Percentiles rank a stretch among this genome's conserved stretches.
Conservation (phyloP, 2,797 vertebrate species). For the Sphenopsis melanotis region DNA sequence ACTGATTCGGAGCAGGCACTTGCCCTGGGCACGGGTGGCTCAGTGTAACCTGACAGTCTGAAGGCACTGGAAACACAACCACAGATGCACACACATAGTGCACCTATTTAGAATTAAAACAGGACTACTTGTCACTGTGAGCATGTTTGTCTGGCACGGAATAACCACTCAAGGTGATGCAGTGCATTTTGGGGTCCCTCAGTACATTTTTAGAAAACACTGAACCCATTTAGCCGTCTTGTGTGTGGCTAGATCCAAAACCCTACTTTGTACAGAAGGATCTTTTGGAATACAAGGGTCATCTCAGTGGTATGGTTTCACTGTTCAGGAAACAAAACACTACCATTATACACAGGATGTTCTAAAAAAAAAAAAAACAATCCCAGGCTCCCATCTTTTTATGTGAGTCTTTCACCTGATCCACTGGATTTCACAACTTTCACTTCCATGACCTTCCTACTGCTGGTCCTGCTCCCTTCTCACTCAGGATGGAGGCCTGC, state of each 20-base stretch:
- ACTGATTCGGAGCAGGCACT: fast-evolving
- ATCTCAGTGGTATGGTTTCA: background rate
- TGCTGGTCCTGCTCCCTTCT: background rate
- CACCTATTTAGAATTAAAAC: background rate
- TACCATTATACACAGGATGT: background rate
- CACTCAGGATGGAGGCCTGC: fast-evolving
- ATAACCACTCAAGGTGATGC: background rate
- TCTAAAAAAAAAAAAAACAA: background rate
- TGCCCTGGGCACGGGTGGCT: background rate
- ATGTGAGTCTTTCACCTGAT: background rate
- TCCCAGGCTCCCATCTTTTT: background rate
- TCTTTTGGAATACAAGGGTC: background rate
- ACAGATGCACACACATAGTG: fast-evolving
- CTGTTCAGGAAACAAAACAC: background rate
- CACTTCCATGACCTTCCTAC: background rate
- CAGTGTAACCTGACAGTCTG: fast-evolving
- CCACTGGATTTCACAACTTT: background rate
- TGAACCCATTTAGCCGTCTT: background rate
- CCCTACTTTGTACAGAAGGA: background rate
- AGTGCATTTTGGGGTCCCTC: background rate
- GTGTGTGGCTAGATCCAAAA: background rate
- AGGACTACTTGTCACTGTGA: background rate
- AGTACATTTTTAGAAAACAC: background rate
- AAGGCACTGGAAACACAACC: fast-evolving
- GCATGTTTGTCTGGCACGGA: background rate